phyloP scores from a whole-genome alignment of 2,113 vertebrate species.

The Peromyscus californicus region DNA sequence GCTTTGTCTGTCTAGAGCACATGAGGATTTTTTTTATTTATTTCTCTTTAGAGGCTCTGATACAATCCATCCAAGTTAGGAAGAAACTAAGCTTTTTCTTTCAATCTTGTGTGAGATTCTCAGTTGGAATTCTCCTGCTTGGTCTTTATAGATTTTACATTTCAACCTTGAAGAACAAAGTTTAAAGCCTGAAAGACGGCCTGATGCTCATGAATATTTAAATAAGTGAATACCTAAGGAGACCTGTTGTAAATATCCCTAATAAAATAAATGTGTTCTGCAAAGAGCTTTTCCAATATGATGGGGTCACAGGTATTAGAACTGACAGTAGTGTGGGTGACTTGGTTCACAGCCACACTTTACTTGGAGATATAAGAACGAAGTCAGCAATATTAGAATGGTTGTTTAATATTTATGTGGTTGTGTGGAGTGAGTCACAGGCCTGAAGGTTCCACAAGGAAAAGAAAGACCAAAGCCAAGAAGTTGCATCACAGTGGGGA shows the following conservation, averaged over 20 bases:
- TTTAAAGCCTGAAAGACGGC: neutral
- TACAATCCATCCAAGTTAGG: neutral
- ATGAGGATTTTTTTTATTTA: neutral
- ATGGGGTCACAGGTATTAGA: neutral
- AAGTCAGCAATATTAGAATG: neutral
- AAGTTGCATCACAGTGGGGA: neutral
- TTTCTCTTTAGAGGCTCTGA: neutral
- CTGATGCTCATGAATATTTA: conserved; percentile 29
- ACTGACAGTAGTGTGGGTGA: neutral
- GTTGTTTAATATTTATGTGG: neutral
- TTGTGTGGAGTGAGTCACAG: neutral
- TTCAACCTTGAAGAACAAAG: neutral
- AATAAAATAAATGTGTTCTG: conserved; percentile 19
- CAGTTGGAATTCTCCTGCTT: neutral
- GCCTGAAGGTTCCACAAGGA: neutral
- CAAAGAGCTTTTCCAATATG: neutral
- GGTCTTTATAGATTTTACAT: conserved; percentile 30
- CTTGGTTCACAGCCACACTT: neutral
- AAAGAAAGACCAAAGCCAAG: neutral
- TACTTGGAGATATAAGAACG: neutral
- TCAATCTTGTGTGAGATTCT: neutral
- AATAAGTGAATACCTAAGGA: neutral
- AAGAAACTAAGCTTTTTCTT: neutral
- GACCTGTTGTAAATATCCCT: neutral
- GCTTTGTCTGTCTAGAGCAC: neutral